phyloP scores from a whole-genome alignment of 1,140 invertebrate species.

The Cephus cinctus region DNA sequence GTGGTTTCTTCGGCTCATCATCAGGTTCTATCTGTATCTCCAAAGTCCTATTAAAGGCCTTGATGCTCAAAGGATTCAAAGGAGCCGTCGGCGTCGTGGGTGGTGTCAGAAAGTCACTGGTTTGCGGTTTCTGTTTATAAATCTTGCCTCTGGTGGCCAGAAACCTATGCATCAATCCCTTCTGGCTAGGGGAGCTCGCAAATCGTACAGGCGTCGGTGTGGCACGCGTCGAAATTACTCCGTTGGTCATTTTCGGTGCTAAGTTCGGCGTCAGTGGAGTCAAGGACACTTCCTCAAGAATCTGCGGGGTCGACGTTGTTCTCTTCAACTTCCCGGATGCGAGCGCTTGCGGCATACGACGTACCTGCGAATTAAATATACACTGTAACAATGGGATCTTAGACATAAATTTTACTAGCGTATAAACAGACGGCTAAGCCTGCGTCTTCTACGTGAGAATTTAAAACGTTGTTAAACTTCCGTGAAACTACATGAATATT shows the following conservation, averaged over 20 bases:
- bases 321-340: constrained; percentile 56
- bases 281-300: constrained; percentile 49
- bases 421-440: too few relatives aligned
- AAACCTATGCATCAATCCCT: constrained; percentile 76
- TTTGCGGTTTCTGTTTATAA: constrained; percentile 30
- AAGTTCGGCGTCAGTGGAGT: constrained; percentile 34
- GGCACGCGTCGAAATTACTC: constrained; percentile 41
- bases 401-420: too few relatives aligned
- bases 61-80: constrained; percentile 39
- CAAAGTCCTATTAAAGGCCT: constrained; percentile 33
- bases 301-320: constrained; percentile 62
- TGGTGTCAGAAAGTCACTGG: constrained; percentile 21
- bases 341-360: constrained; percentile 51
- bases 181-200: constrained; percentile 62
- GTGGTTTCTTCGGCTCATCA: constrained; percentile 48
- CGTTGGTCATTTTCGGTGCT: constrained; percentile 42
- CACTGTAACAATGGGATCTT: too few relatives aligned
- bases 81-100: constrained; percentile 37
- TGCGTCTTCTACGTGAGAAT: too few relatives aligned
- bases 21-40: constrained; percentile 30
- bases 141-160: constrained; percentile 71
- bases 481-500: too few relatives aligned
- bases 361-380: constrained; percentile 46
- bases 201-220: constrained; percentile 58
- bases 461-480: too few relatives aligned